Evolutionary conservation across 2,797 vertebrate species (phyloP).

Genomic region (Nannoperca obscura): DNA sequence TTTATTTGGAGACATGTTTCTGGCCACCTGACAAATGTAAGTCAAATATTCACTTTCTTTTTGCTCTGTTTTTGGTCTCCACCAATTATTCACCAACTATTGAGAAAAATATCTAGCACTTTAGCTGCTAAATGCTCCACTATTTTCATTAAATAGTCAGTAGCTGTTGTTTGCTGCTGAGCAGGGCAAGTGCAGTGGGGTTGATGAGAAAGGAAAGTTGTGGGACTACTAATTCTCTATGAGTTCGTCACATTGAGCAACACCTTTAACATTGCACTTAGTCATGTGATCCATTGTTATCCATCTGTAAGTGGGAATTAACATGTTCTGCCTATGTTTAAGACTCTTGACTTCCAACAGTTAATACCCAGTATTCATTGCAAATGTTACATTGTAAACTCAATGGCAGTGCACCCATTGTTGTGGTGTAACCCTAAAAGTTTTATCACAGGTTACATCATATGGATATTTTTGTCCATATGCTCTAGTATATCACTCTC

Average conservation of each 20-base stretch:
- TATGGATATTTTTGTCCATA: slow-evolving; percentile 2
- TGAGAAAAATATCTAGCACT: neutral
- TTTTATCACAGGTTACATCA: neutral
- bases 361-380: neutral
- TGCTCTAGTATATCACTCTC: neutral
- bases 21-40: neutral
- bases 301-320: neutral
- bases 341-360: neutral
- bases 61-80: slow-evolving; percentile 15
- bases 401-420: neutral
- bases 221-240: neutral
- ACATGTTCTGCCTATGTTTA: neutral
- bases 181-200: no score
- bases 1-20: neutral
- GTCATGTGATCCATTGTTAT: neutral
- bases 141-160: neutral
- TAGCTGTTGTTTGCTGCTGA: no score
- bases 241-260: slow-evolving; percentile 1
- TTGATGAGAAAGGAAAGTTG: slow-evolving; percentile 3
- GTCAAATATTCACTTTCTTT: neutral
- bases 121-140: neutral
- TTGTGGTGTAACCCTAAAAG: slow-evolving; percentile 1
- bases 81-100: neutral
- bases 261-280: slow-evolving; percentile 11
- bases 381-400: neutral